Percentiles rank a stretch among this genome's conserved stretches.
Conservation (phyloP, 2,888 invertebrate species). For the Cerastoderma edule region DNA sequence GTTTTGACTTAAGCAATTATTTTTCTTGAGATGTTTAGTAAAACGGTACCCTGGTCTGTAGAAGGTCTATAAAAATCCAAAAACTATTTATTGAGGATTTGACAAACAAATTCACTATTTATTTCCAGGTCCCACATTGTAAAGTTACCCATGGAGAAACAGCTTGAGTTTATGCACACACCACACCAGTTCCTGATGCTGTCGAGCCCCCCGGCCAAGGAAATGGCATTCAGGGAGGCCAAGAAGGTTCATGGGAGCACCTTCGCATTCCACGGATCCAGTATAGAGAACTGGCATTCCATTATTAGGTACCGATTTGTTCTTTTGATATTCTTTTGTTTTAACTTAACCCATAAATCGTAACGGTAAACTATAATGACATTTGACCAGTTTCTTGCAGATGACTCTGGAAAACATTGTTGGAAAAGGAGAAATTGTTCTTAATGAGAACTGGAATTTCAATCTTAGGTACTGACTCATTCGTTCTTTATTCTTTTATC, state of each 20-base stretch:
- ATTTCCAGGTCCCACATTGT: constrained; percentile 77
- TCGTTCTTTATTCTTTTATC: too few relatives aligned
- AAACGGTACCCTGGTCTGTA: too few relatives aligned
- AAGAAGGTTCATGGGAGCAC: constrained; percentile 75
- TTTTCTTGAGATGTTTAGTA: too few relatives aligned
- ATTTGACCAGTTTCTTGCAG: neutral
- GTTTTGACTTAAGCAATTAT: too few relatives aligned
- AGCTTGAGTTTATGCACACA: constrained; percentile 76
- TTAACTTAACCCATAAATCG: neutral
- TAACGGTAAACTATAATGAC: too few relatives aligned
- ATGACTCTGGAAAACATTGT: neutral
- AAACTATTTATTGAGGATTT: too few relatives aligned
- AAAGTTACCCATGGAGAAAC: constrained; percentile 73
- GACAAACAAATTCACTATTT: too few relatives aligned
- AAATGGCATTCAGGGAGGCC: constrained; percentile 72
- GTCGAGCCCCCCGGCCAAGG: constrained; percentile 80
- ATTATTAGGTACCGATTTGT: constrained; percentile 69
- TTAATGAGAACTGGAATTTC: neutral
- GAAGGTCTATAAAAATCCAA: too few relatives aligned
- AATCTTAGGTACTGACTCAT: neutral
- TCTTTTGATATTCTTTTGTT: neutral
- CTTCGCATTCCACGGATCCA: constrained; percentile 82
- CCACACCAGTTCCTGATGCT: constrained; percentile 80
- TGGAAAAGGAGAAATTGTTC: constrained; percentile 10
- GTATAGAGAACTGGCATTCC: constrained; percentile 82